These are phyloP conservation scores for Endotricha flammealis DNA, from an alignment of 2,888 invertebrate genomes.

Conservation along the genomic window DNA sequence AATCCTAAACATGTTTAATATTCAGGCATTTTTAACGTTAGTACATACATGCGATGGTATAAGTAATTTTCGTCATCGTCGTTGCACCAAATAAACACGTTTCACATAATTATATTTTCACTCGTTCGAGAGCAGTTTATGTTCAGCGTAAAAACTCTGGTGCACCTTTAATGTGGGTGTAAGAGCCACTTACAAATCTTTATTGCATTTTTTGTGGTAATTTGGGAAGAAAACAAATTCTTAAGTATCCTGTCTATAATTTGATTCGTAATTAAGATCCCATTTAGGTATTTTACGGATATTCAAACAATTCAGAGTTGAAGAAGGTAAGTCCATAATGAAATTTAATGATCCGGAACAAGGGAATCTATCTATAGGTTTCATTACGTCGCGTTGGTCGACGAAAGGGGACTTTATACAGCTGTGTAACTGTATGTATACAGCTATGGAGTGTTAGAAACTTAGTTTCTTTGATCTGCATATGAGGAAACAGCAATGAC, in stretches of 20 bases:
- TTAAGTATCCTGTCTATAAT: constrained; percentile 30
- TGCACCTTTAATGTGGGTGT: too few species aligned
- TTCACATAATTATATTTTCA: too few species aligned
- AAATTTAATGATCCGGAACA: constrained; percentile 48
- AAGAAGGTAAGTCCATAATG: constrained; percentile 43
- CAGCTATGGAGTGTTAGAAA: constrained; percentile 6
- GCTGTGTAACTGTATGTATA: constrained; percentile 5
- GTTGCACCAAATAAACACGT: too few species aligned
- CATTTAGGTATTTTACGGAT: constrained; percentile 50
- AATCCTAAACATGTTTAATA: too few species aligned
- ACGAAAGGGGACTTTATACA: background rate
- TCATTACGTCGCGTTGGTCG: background rate
- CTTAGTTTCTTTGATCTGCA: constrained; percentile 16
- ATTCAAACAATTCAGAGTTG: constrained; percentile 46
- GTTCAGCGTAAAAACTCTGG: too few species aligned
- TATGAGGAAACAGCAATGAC: constrained; percentile 14
- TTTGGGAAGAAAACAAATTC: constrained; percentile 14
- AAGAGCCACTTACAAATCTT: background rate
- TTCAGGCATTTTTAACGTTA: too few species aligned
- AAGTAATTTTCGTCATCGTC: too few species aligned
- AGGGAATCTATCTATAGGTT: constrained; percentile 27
- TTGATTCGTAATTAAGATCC: constrained; percentile 48
- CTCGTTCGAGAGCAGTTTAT: too few species aligned
- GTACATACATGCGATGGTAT: too few species aligned
- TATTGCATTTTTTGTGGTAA: background rate